A percentile compares a stretch with the other conserved stretches of the same genome.
Evolutionary conservation across 2,888 invertebrate genomes (phyloP).

Genomic region (Orthosia incerta): DNA sequence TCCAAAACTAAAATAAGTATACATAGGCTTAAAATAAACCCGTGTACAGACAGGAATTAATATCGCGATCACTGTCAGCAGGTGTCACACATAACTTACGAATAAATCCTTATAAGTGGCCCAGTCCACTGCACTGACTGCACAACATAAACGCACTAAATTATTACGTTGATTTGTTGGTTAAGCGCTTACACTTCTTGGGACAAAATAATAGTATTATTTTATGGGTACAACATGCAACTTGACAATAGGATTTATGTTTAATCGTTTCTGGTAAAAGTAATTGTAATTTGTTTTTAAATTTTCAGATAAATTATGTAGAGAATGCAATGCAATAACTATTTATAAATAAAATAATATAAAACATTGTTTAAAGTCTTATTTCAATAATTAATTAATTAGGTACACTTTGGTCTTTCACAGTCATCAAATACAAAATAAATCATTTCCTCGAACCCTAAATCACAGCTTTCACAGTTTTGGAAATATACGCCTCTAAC

Average conservation of each 20-base stretch:
- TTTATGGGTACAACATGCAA: conserved; percentile 26
- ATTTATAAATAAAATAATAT: too few relatives aligned
- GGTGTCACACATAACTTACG: conserved; percentile 66
- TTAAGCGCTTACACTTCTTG: conserved; percentile 28
- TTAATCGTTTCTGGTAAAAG: not conserved
- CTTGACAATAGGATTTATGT: conserved; percentile 42
- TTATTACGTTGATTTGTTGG: conserved; percentile 58
- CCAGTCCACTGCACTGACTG: conserved; percentile 39
- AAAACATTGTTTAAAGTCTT: too few relatives aligned
- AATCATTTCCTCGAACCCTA: not conserved
- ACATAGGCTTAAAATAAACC: conserved; percentile 58
- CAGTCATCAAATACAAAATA: not conserved
- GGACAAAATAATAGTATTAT: conserved; percentile 46
- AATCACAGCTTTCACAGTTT: conserved; percentile 19
- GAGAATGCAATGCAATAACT: too few relatives aligned
- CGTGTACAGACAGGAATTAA: conserved; percentile 52
- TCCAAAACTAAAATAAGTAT: conserved; percentile 40
- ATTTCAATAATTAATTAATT: too few relatives aligned
- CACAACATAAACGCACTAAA: conserved; percentile 51
- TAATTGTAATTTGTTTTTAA: not conserved
- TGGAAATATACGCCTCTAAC: conserved; percentile 16
- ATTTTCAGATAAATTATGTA: too few relatives aligned
- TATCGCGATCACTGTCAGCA: conserved; percentile 65
- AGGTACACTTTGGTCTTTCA: not conserved
- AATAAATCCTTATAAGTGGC: conserved; percentile 63